Conservation (phyloP, 2,888 invertebrate genomes). For the Nycteola revayana region DNA sequence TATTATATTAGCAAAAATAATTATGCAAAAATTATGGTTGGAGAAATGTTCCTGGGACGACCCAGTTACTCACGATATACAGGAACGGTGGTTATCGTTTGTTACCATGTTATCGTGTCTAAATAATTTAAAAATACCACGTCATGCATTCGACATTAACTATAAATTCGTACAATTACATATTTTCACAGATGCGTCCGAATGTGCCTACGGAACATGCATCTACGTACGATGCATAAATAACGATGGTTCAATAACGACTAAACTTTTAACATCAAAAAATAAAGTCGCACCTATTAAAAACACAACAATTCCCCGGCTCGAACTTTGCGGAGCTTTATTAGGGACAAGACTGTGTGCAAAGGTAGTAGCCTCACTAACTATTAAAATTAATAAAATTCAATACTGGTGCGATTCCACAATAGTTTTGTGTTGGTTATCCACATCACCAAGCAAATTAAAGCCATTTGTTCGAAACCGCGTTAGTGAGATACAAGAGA, state of each 20-base stretch:
- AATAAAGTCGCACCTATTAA: background rate
- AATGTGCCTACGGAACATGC: constrained; percentile 23
- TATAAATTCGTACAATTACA: constrained; percentile 17
- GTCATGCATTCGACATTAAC: constrained; percentile 9
- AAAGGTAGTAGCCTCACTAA: background rate
- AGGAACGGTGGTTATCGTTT: constrained; percentile 1
- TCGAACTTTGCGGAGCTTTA: background rate
- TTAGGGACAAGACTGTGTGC: background rate
- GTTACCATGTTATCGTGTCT: constrained; percentile 4
- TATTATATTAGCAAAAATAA: constrained; percentile 24
- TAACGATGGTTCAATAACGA: constrained; percentile 2
- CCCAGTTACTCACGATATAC: constrained; percentile 9
- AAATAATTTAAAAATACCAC: constrained; percentile 21
- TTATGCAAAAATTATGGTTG: constrained; percentile 27
- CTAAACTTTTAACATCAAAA: constrained; percentile 22
- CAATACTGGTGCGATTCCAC: background rate
- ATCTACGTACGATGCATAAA: constrained; percentile 16
- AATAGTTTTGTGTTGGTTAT: background rate
- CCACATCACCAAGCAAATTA: background rate
- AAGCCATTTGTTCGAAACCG: constrained; percentile 1
- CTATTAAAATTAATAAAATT: background rate
- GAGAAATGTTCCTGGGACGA: constrained; percentile 25
- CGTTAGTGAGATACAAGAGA: constrained; percentile 1
- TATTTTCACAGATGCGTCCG: constrained; percentile 25
- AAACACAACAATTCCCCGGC: background rate